phyloP scores from a whole-genome alignment of 2,888 invertebrate species.

The Ennomos quercinarius region DNA sequence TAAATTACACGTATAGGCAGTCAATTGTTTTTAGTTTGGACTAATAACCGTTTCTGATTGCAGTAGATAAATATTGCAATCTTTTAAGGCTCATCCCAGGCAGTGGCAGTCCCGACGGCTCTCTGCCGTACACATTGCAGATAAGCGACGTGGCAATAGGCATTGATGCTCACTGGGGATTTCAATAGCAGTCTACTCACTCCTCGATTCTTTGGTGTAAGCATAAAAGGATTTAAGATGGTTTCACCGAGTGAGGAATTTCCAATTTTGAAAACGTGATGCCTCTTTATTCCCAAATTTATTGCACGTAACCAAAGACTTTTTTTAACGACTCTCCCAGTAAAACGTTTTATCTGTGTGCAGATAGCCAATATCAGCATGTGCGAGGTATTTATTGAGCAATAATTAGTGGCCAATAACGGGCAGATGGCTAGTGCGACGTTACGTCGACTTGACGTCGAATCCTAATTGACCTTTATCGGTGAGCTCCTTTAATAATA shows the following conservation, averaged over 20 bases:
- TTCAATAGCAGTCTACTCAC: conserved; percentile 75
- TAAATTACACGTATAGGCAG: too few species aligned
- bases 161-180: conserved; percentile 81
- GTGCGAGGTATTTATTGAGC: conserved; percentile 48
- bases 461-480: conserved; percentile 75
- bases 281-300: conserved; percentile 37
- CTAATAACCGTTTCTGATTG: conserved; percentile 51
- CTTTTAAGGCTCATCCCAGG: conserved; percentile 58
- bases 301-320: conserved; percentile 30
- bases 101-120: conserved; percentile 44
- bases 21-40: too few species aligned
- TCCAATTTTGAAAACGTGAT: conserved; percentile 60
- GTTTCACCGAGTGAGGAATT: conserved; percentile 64
- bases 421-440: conserved; percentile 47
- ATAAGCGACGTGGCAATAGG: conserved; percentile 83
- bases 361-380: conserved; percentile 41
- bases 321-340: conserved; percentile 43
- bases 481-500: conserved; percentile 66
- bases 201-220: conserved; percentile 71
- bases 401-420: conserved; percentile 53
- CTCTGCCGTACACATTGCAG: conserved; percentile 70
- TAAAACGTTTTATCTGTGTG: conserved; percentile 45
- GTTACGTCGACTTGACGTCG: conserved; percentile 49
- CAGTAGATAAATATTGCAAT: conserved; percentile 61
- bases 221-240: conserved; percentile 74